Base-by-base conservation (phyloP, 2,113 vertebrate species). In the Chauna torquata region DNA sequence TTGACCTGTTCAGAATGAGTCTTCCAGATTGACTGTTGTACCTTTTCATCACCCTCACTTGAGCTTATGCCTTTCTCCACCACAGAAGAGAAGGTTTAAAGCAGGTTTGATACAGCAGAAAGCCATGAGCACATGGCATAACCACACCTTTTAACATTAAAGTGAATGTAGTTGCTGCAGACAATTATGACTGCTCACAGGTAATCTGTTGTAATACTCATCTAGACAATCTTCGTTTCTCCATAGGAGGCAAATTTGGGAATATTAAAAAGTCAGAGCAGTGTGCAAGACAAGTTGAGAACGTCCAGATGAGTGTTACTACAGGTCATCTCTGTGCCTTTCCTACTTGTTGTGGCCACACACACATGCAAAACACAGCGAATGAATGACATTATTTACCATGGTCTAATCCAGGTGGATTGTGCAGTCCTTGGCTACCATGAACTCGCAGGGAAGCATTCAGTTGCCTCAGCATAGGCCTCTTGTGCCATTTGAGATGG, bases 1-100 rank as follows among this genome's bases (percentile, higher is more conserved):
- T 86, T 65, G 20, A 61, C 20, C 19, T 82, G 11, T 32, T 34
- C n/a, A 24, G 40, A 20, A 15, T 49, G 80, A 40, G 27, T 12
- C 59, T 79, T 32, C 59, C 36, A 40, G 61, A 44, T 64, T 78
- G 62, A 12, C 9, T 66, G 30, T 16, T 68, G 27, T 8, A 47
- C 66, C 16, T 32, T 61, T 69, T 54, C 47, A 50, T 11, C 2
- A 28, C 11, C 8, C 11, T 76, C 0, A 0, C 58, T 58, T 44
- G 62, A 72, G 20, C 32, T 85, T 42, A 44, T 28, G 6, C 2
- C 40, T 72, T 94, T 58, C 9, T 4, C 18, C 19, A 52, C 16
- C 64, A 74, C 12, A 62, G 62, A 91, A 52, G 11, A 69, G 8
- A 49, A 17, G 22, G 4, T 5, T 78, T 70, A 74, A 72, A 79